Conservation (phyloP, 2,113 vertebrate genomes). For the Chlorodrepanis virens region DNA sequence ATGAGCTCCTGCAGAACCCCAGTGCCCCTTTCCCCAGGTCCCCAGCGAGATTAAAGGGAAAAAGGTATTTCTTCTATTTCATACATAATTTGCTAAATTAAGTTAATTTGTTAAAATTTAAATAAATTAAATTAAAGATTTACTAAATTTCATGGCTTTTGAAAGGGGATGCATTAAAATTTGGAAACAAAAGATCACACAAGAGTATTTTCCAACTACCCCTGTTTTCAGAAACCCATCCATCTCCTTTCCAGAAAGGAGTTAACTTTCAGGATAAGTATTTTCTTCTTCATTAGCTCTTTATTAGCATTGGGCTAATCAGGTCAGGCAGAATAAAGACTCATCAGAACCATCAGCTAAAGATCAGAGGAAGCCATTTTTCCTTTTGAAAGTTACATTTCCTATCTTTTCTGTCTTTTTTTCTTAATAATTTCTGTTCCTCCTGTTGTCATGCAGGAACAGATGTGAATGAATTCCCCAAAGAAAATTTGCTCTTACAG, state of each 20-base stretch:
- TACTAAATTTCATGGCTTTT: background rate
- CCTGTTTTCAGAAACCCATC: background rate
- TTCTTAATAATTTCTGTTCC: background rate
- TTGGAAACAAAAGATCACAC: background rate
- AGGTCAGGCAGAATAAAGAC: background rate
- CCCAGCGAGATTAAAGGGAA: background rate
- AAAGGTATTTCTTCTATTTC: background rate
- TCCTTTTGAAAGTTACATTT: background rate
- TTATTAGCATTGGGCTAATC: background rate
- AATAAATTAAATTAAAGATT: background rate
- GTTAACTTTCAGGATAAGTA: background rate
- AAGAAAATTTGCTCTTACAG: slow-evolving; percentile 5
- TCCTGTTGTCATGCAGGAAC: background rate
- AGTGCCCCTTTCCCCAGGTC: no score
- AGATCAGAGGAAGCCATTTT: background rate
- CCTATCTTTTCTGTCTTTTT: background rate
- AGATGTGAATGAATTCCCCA: slow-evolving; percentile 46
- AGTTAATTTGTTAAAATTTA: background rate
- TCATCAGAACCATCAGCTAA: background rate
- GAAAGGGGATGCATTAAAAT: background rate
- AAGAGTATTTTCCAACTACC: background rate
- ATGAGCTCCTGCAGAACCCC: background rate
- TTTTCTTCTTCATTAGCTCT: background rate
- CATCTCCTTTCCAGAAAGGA: background rate
- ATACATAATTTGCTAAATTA: background rate